Evolutionary conservation across 2,113 vertebrate species (phyloP), one percentile per base, ranked within the genome.

Genomic region (Collichthys lucidus): DNA sequence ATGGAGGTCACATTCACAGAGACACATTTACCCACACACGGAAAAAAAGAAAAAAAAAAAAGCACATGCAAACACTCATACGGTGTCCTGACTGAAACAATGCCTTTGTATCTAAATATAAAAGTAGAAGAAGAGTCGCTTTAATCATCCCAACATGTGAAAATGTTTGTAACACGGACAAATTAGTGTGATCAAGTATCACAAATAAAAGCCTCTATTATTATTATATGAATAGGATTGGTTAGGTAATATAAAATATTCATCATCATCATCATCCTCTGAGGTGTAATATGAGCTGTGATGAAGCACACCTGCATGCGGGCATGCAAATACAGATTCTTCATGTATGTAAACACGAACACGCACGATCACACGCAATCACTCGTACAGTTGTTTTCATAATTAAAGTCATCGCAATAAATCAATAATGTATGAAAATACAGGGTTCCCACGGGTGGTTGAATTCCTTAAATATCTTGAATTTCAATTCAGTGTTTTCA

Each of bases 1-100:
- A 94, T 93, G 91, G 92, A 92, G 94, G 94, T 95, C 94, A 94
- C 90, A 84, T 93, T 93, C 93, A 91, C 84, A 84, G 74, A 80
- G 76, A 74, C 87, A 85, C 80, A 88, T 88, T 91, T 89, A 86
- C 52, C 84, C 71, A 79, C 79, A 79, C 79, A 66, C 2, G 61
- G 52, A 24, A 40, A 5, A 59, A 16, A 61, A 5, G 31, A 8
- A 60, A 60, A 63, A 29, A 40, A 24, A 63, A 62, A 29, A 24
- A 69, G 69, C 47, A 74, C 16, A 46, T 71, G 70, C 79, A 77
- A 76, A 82, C 66, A 83, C 22, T 61, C 24, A 31, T 22, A 26
- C 17, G 22, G 22, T 56, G 65, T 56, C 47, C 47, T 17, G 53
- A 68, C 59, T 80, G 26, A n/a, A 53, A 42, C 8, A 67, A 44